Base-by-base conservation (phyloP, 2,113 vertebrate species). In the Pangasianodon gigas region DNA sequence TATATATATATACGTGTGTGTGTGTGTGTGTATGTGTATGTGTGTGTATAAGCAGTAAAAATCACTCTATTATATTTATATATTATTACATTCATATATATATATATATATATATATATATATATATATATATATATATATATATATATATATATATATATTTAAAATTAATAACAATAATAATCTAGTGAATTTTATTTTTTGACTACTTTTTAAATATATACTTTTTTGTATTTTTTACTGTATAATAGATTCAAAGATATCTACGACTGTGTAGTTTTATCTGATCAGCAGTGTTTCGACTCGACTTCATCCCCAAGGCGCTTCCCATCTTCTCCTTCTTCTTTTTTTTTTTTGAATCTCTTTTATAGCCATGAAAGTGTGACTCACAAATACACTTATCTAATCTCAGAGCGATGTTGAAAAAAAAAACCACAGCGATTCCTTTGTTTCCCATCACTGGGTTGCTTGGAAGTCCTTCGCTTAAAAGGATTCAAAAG, bases 361-460 rank as follows among this genome's bases (percentile, higher is more conserved):
- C 54, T 88, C 46, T 89, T 85, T 86, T 87, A 91, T 88, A 81
- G 88, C 77, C 87, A 52, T 52, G 65, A 69, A 91, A 91, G 82
- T 60, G 44, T 90, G 87, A 90, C 90, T 92, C 88, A 46, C 71
- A 92, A 92, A 92, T 58, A 41, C 82, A 56, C 92, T 92, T 90
- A 93, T 93, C 91, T 94, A 90, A 93, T 94, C 94, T 91, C 93
- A 92, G 93, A 92, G 90, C 90, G 94, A 91, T 84, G 77, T n/a
- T 80, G 24, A n/a, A 37, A 37, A 37, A 37, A 37, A 37, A 37
- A 37, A 37, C 21, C 54, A 62, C 14, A 87, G 82, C n/a, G 71
- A 67, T 71, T 14, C 77, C 21, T 93, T 91, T 91, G 86, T 93
- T 93, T 90, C 19, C 81, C 88, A 56, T 93, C 82, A 86, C 85